Evolutionary conservation across 2,797 vertebrate species (phyloP), one percentile per base, ranked within the genome.

Genomic region (Mustela erminea): DNA sequence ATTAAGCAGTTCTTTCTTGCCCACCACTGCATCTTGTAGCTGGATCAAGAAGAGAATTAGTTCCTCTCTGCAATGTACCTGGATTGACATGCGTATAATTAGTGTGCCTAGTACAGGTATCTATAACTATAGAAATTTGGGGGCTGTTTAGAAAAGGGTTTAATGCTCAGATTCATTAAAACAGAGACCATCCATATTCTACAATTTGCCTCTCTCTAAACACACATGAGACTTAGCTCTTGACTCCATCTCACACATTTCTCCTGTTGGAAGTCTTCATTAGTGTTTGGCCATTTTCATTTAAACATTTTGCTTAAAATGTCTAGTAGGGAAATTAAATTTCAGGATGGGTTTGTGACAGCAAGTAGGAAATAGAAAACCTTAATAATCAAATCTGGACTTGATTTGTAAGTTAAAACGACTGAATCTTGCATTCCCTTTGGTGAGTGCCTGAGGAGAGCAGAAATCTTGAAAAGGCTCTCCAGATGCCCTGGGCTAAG

Each of bases 351-450:
- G 5, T 72, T 82, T 64, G 41, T 82, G 49, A 95, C 68, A 90
- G 43, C n/a, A 77, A 62, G 38, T 43, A 54, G 54, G 27, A 81
- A 95, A 70, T 17, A 72, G 46, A 74, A 96, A 96, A 18, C 46
- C 35, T 58, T 52, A 80, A 49, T 60, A 90, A 95, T 93, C 23
- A 81, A 93, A 96, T 77, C 56, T 92, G 70, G 90, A 90, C 14
- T 74, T 92, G 46, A 92, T 85, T 68, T 46, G 1, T 41, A 77
- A 86, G 41, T 43, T 81, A 62, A 89, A 83, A 93, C 0, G 2
- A 58, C 32, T 21, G 6, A 52, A n/a, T 83, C 75, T 54, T 78
- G 52, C 4, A 60, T 82, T 82, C 1, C 41, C 64, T 93, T 93
- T 72, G 17, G n/a, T 95, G 77, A 84, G 58, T 27, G 43, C 25